phyloP scores from a whole-genome alignment of 2,888 invertebrate species.

The Papilio gigon region DNA sequence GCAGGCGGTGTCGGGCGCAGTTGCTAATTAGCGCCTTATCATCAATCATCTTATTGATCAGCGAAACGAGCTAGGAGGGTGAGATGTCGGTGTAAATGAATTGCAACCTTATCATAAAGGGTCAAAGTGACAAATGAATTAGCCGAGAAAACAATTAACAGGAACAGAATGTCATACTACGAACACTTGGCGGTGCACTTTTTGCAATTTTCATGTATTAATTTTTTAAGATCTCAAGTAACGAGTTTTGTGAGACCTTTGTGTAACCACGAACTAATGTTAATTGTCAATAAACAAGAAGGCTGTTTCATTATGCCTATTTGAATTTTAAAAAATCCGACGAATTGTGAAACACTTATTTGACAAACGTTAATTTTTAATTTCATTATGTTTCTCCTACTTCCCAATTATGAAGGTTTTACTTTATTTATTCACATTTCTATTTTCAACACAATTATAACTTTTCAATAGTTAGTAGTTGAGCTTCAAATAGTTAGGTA shows the following conservation, averaged over 20 bases:
- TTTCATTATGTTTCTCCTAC: too few relatives aligned
- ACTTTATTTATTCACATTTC: too few relatives aligned
- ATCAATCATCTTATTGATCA: conserved; percentile 65
- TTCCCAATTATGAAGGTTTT: too few relatives aligned
- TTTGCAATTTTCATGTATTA: not conserved
- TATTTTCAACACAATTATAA: too few relatives aligned
- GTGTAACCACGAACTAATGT: conserved; percentile 13
- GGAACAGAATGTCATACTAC: conserved; percentile 33
- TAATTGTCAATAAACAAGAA: not conserved
- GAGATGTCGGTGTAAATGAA: conserved; percentile 43
- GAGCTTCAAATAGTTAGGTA: too few relatives aligned
- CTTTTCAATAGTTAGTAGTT: too few relatives aligned
- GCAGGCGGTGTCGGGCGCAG: conserved; percentile 53
- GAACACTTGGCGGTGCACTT: conserved; percentile 10
- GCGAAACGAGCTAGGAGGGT: conserved; percentile 44
- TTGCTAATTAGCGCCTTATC: conserved; percentile 72
- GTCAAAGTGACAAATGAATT: conserved; percentile 42
- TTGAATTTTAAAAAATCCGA: too few relatives aligned
- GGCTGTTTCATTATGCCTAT: not conserved
- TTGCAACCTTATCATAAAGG: conserved; percentile 37
- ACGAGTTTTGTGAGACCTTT: not conserved
- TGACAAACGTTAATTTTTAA: too few relatives aligned
- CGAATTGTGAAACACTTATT: too few relatives aligned
- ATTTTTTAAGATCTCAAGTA: conserved; percentile 5
- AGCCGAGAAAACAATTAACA: conserved; percentile 25